phyloP scores from a whole-genome alignment of 1,140 invertebrate species.

The Zaprionus africanus region DNA sequence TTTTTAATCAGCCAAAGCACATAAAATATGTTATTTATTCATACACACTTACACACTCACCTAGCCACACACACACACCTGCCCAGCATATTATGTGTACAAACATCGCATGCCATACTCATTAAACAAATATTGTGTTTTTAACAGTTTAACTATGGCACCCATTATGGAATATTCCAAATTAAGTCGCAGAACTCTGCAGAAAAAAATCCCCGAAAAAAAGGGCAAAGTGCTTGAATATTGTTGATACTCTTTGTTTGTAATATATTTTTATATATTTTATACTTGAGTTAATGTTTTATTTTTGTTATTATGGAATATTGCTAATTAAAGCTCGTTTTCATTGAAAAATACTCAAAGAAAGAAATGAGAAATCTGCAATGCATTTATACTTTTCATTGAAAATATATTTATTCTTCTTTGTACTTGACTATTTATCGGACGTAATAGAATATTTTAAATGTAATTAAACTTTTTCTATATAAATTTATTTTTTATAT shows the following conservation, averaged over 20 bases:
- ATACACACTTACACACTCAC: conserved; percentile 23
- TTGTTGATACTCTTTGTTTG: conserved; percentile 8
- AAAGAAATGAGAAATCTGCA: background rate
- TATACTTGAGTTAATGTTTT: too few species aligned
- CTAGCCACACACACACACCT: background rate
- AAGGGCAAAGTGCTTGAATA: conserved; percentile 7
- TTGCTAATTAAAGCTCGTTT: background rate
- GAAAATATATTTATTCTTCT: too few species aligned
- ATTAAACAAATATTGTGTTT: conserved; percentile 65
- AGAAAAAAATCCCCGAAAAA: conserved; percentile 49
- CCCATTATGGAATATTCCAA: conserved; percentile 54
- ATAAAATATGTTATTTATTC: conserved; percentile 69
- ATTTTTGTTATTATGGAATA: background rate
- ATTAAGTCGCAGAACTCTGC: conserved; percentile 63
- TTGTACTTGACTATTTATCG: too few species aligned
- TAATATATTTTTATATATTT: background rate
- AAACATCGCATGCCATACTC: conserved; percentile 6
- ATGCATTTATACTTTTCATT: too few species aligned
- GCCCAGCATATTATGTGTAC: conserved; percentile 20
- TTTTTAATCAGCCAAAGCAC: conserved; percentile 76
- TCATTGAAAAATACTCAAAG: background rate
- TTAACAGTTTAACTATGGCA: conserved; percentile 9
- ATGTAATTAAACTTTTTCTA: too few species aligned
- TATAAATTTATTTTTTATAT: too few species aligned
- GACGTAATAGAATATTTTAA: too few species aligned